phyloP scores from a whole-genome alignment of 2,797 vertebrate species.

The Chiloscyllium punctatum region DNA sequence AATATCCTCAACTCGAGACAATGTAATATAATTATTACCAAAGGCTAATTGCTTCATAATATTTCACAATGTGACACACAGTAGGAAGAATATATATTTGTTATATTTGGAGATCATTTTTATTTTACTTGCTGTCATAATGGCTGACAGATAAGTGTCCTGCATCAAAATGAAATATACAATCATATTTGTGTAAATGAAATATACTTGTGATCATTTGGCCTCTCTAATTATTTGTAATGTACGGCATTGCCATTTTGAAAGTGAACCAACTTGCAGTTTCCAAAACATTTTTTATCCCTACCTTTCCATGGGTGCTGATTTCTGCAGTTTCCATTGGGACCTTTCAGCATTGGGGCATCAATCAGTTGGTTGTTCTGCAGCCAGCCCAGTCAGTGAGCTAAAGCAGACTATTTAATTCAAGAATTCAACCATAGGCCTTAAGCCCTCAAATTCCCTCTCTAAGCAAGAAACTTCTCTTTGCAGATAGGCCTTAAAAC shows the following conservation, averaged over 20 bases:
- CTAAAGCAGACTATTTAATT: background rate
- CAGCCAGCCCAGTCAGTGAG: background rate
- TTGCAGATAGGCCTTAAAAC: background rate
- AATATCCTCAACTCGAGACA: background rate
- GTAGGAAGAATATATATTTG: background rate
- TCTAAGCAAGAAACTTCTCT: background rate
- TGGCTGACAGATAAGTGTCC: background rate
- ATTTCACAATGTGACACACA: background rate
- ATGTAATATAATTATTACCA: background rate
- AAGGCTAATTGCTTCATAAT: background rate
- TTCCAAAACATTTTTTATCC: background rate
- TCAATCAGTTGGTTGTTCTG: background rate
- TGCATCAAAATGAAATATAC: background rate
- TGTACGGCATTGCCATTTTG: background rate
- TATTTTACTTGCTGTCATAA: background rate
- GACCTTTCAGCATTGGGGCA: background rate
- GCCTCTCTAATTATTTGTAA: background rate
- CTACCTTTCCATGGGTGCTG: background rate
- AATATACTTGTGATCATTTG: background rate
- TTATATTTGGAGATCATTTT: background rate
- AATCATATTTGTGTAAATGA: too few relatives aligned
- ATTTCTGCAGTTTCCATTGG: background rate
- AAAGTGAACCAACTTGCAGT: background rate
- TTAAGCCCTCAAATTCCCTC: background rate
- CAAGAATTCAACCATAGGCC: background rate